Evolutionary conservation across 2,888 invertebrate genomes (phyloP).

Genomic region (Oegoconia quadripuncta): DNA sequence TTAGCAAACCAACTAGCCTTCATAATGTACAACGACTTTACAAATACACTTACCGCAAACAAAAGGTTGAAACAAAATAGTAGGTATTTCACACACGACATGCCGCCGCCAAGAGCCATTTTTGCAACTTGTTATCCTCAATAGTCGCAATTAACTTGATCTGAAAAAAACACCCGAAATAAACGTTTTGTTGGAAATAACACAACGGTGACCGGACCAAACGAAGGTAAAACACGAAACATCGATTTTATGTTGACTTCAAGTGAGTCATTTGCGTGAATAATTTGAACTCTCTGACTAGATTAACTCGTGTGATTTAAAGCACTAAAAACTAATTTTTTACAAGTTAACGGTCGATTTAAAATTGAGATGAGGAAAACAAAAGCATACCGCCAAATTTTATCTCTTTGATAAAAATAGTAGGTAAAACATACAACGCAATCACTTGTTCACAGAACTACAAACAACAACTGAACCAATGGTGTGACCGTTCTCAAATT

Average conservation of each 20-base stretch:
- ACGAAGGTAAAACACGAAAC: constrained; percentile 6
- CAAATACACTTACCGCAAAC: constrained; percentile 85
- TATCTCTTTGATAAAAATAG: constrained; percentile 21
- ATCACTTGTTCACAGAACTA: no score
- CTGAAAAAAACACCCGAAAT: constrained; percentile 60
- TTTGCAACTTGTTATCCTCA: constrained; percentile 46
- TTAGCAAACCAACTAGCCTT: no score
- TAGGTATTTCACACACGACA: constrained; percentile 93
- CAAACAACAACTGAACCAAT: no score
- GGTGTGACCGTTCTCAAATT: no score
- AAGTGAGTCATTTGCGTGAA: no score
- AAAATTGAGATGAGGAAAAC: constrained; percentile 5
- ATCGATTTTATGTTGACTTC: no score
- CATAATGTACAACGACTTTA: constrained; percentile 8
- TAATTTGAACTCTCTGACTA: no score
- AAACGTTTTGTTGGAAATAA: background rate
- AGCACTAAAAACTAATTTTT: background rate
- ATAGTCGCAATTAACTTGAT: constrained; percentile 35
- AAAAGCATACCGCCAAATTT: constrained; percentile 34
- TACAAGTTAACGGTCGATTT: background rate
- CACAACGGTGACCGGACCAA: constrained; percentile 1
- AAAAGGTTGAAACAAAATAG: constrained; percentile 92
- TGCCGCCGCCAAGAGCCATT: constrained; percentile 88
- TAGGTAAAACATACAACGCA: constrained; percentile 19
- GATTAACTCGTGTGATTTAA: no score